These are phyloP conservation scores for Nipponia nippon DNA, from an alignment of 2,113 vertebrate genomes.

Conservation along the genomic window DNA sequence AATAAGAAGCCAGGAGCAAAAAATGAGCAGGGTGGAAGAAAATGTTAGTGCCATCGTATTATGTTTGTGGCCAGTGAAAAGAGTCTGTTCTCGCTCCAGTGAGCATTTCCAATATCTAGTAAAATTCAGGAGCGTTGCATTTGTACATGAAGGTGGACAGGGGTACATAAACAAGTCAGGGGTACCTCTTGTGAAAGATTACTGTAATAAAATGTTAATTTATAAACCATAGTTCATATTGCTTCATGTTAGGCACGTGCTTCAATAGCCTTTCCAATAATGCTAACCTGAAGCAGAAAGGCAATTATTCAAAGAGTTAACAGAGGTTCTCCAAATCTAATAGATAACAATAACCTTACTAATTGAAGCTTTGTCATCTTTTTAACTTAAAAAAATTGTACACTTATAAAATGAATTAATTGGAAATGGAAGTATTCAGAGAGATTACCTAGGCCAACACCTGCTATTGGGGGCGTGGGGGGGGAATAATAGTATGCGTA, in stretches of 20 bases:
- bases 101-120: slow-evolving; percentile 18
- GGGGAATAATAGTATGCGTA: background rate
- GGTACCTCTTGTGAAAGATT: background rate
- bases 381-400: background rate
- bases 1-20: slow-evolving; percentile 36
- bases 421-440: background rate
- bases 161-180: background rate
- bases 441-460: background rate
- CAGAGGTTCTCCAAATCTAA: background rate
- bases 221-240: background rate
- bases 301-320: background rate
- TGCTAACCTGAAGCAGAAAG: background rate
- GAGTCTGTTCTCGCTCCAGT: background rate
- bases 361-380: background rate
- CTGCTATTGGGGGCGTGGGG: fast-evolving
- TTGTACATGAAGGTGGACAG: slow-evolving; percentile 18
- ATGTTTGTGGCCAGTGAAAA: background rate
- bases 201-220: slow-evolving; percentile 31
- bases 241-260: background rate
- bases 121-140: slow-evolving; percentile 23
- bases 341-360: background rate
- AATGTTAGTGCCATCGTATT: background rate
- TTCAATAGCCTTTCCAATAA: background rate
- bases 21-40: background rate
- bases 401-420: background rate